Conservation (phyloP, 2,888 invertebrate genomes). For the Lepidocyrtoides sp. region DNA sequence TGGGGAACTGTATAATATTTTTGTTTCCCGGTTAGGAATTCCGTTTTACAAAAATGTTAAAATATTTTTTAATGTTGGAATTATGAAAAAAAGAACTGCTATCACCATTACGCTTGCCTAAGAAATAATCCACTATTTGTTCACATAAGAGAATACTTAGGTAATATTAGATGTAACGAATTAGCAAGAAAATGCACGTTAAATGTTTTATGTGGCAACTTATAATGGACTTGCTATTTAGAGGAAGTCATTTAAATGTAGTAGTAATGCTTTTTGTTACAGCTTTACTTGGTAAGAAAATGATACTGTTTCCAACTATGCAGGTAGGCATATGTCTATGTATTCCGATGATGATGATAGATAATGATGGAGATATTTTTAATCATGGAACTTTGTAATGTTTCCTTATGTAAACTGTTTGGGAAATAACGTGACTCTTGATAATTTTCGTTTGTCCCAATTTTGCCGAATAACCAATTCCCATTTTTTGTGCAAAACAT, state of each 20-base stretch:
- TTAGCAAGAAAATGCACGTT: background rate
- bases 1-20: background rate
- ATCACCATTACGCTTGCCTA: no score
- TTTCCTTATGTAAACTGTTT: background rate
- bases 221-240: background rate
- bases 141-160: background rate
- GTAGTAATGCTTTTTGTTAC: no score
- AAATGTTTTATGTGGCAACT: background rate
- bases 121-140: background rate
- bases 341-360: no score
- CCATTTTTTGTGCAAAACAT: no score
- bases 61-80: background rate
- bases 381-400: no score
- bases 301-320: no score
- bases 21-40: slow-evolving; percentile 52
- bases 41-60: slow-evolving; percentile 1
- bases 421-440: background rate
- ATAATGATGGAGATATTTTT: no score
- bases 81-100: slow-evolving; percentile 20
- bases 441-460: background rate
- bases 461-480: no score
- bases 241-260: background rate
- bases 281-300: no score
- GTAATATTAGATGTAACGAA: background rate
- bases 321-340: no score